A percentile compares a stretch with the other conserved stretches of the same genome.
Evolutionary conservation across 2,797 vertebrate genomes (phyloP).

Genomic region (Mus caroli): DNA sequence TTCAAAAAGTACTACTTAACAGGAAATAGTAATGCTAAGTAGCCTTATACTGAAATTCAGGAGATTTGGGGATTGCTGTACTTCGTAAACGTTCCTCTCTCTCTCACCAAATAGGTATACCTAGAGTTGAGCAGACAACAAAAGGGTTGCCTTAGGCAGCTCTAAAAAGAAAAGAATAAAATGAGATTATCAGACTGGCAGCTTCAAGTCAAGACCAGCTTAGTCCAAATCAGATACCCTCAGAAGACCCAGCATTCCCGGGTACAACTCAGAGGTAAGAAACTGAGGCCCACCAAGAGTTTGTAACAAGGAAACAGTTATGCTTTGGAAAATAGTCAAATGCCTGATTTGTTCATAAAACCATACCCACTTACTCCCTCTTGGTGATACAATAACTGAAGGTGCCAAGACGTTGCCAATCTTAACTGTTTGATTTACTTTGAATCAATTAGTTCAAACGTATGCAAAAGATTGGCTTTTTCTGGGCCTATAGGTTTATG

Average conservation of each 20-base stretch:
- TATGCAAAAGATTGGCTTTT: constrained; percentile 8
- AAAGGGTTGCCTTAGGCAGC: background rate
- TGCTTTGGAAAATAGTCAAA: constrained; percentile 57
- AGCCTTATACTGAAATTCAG: background rate
- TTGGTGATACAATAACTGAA: constrained; percentile 28
- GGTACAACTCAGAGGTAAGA: constrained; percentile 6
- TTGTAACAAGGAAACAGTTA: constrained; percentile 12
- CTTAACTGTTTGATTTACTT: constrained; percentile 67
- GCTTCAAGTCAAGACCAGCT: background rate
- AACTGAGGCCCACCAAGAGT: constrained; percentile 34
- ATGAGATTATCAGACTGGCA: constrained; percentile 10
- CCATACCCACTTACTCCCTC: background rate
- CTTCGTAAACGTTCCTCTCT: background rate
- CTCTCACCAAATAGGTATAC: background rate
- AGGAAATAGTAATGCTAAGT: background rate
- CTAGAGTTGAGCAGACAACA: background rate
- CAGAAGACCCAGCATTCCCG: constrained; percentile 48
- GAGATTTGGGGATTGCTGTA: constrained; percentile 7
- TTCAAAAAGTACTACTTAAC: constrained; percentile 19
- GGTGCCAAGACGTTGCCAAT: constrained; percentile 45
- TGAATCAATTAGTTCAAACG: constrained; percentile 45
- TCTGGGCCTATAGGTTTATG: background rate
- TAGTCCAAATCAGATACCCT: constrained; percentile 58
- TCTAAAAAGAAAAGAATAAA: constrained; percentile 41
- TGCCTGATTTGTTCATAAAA: constrained; percentile 43